These are phyloP conservation scores for Actinia tenebrosa DNA, from an alignment of 64 coral and sea anemone species.

Conservation along the genomic window DNA sequence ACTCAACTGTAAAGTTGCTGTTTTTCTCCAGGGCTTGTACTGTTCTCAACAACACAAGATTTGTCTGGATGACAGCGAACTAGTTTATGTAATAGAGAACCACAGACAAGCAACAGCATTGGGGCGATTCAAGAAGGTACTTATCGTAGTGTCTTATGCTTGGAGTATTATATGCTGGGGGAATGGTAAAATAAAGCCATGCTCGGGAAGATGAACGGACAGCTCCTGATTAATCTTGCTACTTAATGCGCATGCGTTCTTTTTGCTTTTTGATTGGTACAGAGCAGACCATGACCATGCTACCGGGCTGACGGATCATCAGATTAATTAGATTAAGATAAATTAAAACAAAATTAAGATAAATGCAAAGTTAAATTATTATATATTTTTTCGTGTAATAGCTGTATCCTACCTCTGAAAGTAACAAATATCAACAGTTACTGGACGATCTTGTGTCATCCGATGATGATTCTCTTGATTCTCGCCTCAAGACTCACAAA, in stretches of 20 bases:
- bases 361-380: background rate
- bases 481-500: background rate
- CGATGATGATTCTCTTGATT: background rate
- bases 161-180: no score
- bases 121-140: conserved; percentile 44
- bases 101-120: conserved; percentile 7
- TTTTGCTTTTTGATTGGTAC: no score
- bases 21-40: background rate
- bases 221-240: no score
- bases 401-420: conserved; percentile 34
- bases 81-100: conserved; percentile 32
- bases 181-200: no score
- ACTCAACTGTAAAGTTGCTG: no score
- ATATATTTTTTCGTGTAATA: background rate
- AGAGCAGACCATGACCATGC: no score
- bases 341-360: background rate
- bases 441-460: background rate
- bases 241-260: no score
- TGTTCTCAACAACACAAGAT: background rate
- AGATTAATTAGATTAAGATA: no score
- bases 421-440: conserved; percentile 2
- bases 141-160: no score
- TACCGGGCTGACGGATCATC: no score
- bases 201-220: no score
- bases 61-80: conserved; percentile 17